Conservation (phyloP, 2,797 vertebrate species). For the Saguinus oedipus region DNA sequence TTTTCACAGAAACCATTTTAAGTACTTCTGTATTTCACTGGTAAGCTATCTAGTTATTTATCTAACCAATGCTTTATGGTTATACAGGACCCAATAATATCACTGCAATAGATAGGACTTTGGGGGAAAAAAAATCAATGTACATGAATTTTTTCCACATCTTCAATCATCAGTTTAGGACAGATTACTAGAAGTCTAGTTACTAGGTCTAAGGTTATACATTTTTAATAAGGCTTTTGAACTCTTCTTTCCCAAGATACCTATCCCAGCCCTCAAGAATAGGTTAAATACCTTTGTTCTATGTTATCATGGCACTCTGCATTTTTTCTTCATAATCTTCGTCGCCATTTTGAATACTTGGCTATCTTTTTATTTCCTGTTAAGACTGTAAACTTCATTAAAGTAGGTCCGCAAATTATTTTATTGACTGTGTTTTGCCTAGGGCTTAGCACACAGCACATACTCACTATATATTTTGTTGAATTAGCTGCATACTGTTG, state of each 20-base stretch:
- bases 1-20: conserved; percentile 24
- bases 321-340: not conserved
- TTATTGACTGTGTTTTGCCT: not conserved
- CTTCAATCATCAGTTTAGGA: conserved; percentile 35
- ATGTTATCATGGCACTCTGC: not conserved
- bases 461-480: not conserved
- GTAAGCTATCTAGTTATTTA: conserved; percentile 43
- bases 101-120: not conserved
- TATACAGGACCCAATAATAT: not conserved
- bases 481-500: not conserved
- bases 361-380: not conserved
- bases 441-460: not conserved
- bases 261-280: not conserved
- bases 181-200: not conserved
- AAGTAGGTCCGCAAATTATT: not conserved
- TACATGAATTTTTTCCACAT: conserved; percentile 1
- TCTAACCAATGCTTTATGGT: not conserved
- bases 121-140: conserved; percentile 39
- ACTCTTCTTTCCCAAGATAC: not conserved
- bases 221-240: conserved; percentile 40
- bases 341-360: not conserved
- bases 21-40: conserved; percentile 18
- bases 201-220: not conserved
- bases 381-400: not conserved
- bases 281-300: not conserved